Evolutionary conservation across 2,888 invertebrate species (phyloP), one percentile per base, ranked within the genome.

Genomic region (Anorthoa munda): DNA sequence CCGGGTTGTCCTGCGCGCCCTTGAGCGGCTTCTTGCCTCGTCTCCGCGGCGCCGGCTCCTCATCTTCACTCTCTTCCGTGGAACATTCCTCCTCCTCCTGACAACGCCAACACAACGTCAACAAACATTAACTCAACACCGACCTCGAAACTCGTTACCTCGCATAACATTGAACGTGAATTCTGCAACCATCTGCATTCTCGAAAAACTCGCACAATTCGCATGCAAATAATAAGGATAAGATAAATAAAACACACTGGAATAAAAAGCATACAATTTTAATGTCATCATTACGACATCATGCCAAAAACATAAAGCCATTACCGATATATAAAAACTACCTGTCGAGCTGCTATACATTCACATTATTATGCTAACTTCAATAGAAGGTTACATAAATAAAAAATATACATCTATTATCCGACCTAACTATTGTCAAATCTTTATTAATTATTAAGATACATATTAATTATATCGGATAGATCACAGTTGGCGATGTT

Each of bases 51-150:
- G 94, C 92, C 4, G 94, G 95, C 83, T 97, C 97, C 70, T 97
- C 97, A 55, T 96, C 97, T 61, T 97, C 97, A 77, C 97, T 97
- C 81, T 97, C 97, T 73, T 97, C 97, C 18, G 97, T 97, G 39
- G 95, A 94, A 79, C 95, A 95, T 82, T 96, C 96, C 87, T 96
- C 96, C 88, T 96, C 96, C 93, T 96, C 95, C 95, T 96, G 86
- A 79, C 74, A 89, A 75, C 77, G 83, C 86, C 83, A 79, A 79
- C 76, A 83, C 73, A 84, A 80, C 78, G 77, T 86, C 79, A 85
- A 81, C 81, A 89, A 59, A 81, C 69, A 84, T 79, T 80, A 81
- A 81, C 80, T 79, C 60, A 72, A 81, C 72, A 53, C 80, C 73
- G 63, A 69, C 77, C 77, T 77, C 75, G 70, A 21, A 56, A 56